Conservation (phyloP, 2,797 vertebrate genomes). For the Epinephelus awoara region DNA sequence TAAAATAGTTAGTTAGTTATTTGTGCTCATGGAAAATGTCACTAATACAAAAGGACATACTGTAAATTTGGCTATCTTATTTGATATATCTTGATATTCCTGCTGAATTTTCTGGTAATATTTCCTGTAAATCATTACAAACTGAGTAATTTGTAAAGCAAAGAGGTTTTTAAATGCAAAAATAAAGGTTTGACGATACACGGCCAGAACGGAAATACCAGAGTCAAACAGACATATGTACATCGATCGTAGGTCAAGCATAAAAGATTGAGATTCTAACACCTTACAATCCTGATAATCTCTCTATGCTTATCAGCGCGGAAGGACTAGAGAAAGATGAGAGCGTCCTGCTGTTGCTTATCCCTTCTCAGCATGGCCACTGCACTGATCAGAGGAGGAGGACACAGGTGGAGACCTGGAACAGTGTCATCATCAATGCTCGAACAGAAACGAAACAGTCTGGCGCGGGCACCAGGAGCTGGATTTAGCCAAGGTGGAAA, state of each 20-base stretch:
- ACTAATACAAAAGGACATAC: conserved; percentile 11
- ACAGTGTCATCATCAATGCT: conserved; percentile 80
- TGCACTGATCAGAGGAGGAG: conserved; percentile 78
- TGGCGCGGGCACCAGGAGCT: conserved; percentile 70
- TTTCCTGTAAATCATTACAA: conserved; percentile 2
- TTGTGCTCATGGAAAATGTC: neutral
- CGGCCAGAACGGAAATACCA: conserved; percentile 22
- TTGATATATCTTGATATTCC: neutral
- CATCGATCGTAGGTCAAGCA: conserved; percentile 75
- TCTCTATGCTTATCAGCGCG: conserved; percentile 75
- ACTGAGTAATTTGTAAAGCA: conserved; percentile 5
- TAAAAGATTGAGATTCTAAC: conserved; percentile 75
- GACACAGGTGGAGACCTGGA: conserved; percentile 87
- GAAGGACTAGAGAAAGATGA: conserved; percentile 74
- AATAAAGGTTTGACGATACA: conserved; percentile 12
- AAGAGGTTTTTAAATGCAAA: conserved; percentile 1
- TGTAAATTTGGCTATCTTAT: neutral
- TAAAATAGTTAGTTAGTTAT: neutral
- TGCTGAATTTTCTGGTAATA: neutral
- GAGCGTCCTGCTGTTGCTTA: conserved; percentile 80
- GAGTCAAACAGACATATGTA: conserved; percentile 73
- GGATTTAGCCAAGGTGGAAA: conserved; percentile 78
- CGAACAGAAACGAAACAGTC: conserved; percentile 78
- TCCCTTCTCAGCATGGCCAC: conserved; percentile 78
- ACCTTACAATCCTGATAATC: conserved; percentile 80